Evolutionary conservation across 1,140 invertebrate species (phyloP).

Genomic region (Pollicipes pollicipes): DNA sequence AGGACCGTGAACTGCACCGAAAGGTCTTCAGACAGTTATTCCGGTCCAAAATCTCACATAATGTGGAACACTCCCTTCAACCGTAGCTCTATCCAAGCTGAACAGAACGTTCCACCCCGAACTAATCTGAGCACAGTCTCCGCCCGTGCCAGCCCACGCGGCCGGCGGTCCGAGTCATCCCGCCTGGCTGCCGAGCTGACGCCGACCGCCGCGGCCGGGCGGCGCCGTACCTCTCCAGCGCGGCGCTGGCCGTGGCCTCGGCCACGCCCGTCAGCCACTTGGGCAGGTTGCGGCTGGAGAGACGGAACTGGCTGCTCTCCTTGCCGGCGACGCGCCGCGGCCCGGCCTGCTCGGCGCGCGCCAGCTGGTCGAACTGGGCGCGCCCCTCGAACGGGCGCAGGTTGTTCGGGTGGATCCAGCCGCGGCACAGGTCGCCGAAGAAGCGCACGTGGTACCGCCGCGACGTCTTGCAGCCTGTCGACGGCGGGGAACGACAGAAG

Average conservation of each 20-base stretch:
- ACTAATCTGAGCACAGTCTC: too few species aligned
- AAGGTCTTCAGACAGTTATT: too few species aligned
- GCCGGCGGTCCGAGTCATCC: too few species aligned
- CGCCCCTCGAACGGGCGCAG: constrained; percentile 46
- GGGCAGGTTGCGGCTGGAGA: neutral
- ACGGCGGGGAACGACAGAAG: neutral
- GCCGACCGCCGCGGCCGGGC: too few species aligned
- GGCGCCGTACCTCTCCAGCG: neutral
- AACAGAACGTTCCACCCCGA: too few species aligned
- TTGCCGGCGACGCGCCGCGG: neutral
- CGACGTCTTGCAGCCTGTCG: constrained; percentile 6
- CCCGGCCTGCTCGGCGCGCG: neutral
- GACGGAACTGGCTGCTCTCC: neutral
- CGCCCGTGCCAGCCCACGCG: too few species aligned
- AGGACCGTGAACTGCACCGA: too few species aligned
- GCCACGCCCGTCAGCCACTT: neutral
- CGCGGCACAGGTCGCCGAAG: constrained; percentile 63
- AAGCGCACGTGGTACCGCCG: constrained; percentile 53
- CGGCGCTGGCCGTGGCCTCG: neutral
- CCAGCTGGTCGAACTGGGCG: constrained; percentile 39
- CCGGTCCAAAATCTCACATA: too few species aligned
- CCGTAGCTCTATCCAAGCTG: too few species aligned
- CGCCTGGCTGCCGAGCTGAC: too few species aligned
- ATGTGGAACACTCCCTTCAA: too few species aligned
- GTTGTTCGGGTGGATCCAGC: constrained; percentile 49